Evolutionary conservation across 92 coral and sea anemone genomes (phyloP).

Genomic region (Bergia puertoricense): DNA sequence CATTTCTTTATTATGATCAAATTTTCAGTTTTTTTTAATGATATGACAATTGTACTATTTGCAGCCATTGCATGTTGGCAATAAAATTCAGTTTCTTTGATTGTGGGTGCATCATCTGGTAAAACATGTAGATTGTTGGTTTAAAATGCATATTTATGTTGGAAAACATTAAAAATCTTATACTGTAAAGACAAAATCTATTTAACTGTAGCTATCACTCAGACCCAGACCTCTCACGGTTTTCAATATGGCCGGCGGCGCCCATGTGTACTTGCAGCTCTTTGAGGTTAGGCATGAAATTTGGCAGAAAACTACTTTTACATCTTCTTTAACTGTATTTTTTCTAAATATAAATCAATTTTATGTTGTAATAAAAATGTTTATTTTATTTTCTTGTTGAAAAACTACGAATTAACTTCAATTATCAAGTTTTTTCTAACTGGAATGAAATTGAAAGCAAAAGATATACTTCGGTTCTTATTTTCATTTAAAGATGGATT

Average conservation of each 20-base stretch:
- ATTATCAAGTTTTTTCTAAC: not conserved
- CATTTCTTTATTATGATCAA: not conserved
- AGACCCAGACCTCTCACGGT: conserved; percentile 25
- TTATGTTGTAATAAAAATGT: conserved; percentile 3
- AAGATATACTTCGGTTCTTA: not conserved
- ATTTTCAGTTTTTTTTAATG: not conserved
- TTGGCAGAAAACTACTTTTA: conserved; percentile 15
- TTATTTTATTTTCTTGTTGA: conserved; percentile 12
- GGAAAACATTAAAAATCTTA: conserved; percentile 4
- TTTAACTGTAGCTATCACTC: not conserved
- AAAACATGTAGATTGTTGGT: conserved; percentile 2
- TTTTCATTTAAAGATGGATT: conserved; percentile 26
- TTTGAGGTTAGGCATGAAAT: conserved; percentile 12
- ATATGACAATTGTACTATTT: conserved; percentile 14
- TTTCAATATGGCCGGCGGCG: conserved; percentile 11
- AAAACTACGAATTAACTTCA: conserved; percentile 10
- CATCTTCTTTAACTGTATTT: not conserved
- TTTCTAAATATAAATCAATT: not conserved
- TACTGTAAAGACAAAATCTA: not conserved
- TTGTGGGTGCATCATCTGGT: conserved; percentile 14
- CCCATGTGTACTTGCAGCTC: conserved; percentile 28
- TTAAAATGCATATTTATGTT: conserved; percentile 13
- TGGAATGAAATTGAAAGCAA: not conserved
- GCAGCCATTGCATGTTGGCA: conserved; percentile 17
- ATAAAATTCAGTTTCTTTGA: conserved; percentile 6